These are phyloP conservation scores for Tigriopus japonicus DNA, from an alignment of 1,140 invertebrate genomes.

Conservation along the genomic window DNA sequence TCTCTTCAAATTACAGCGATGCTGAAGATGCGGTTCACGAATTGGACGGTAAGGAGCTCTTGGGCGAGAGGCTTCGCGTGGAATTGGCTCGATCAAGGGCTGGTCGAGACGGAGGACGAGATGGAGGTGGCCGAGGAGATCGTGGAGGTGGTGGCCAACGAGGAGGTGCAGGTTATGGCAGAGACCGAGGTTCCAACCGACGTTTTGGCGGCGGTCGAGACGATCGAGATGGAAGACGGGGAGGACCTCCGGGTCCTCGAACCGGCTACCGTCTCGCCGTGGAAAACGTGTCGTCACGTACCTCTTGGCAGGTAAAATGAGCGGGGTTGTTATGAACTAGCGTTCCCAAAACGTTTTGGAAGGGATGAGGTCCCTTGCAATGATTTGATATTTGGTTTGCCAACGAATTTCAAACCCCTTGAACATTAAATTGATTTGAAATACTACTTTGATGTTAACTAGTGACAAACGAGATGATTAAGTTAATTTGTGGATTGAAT, in stretches of 20 bases:
- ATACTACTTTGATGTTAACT: too few relatives aligned
- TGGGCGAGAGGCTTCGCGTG: conserved; percentile 37
- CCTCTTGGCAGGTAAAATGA: conserved; percentile 63
- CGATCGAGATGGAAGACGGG: background rate
- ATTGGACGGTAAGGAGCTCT: conserved; percentile 84
- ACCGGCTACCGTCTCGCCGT: conserved; percentile 90
- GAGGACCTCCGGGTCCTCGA: conserved; percentile 12
- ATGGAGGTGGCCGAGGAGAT: background rate
- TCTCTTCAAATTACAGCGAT: conserved; percentile 48
- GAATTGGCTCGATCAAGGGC: background rate
- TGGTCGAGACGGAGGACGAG: background rate
- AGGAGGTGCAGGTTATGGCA: background rate
- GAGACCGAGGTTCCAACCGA: background rate
- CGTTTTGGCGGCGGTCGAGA: background rate
- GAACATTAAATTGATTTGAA: too few relatives aligned
- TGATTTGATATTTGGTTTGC: too few relatives aligned
- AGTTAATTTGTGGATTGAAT: too few relatives aligned
- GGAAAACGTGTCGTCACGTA: conserved; percentile 89
- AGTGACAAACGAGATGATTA: too few relatives aligned
- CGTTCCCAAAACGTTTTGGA: too few relatives aligned
- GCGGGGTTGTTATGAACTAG: too few relatives aligned
- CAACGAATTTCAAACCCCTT: too few relatives aligned
- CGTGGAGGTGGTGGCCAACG: background rate
- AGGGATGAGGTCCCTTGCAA: too few relatives aligned
- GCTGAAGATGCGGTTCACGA: conserved; percentile 97